Conservation (phyloP, 37 sponge, comb jelly and placozoan species). For the Lycopodina hypogea region DNA sequence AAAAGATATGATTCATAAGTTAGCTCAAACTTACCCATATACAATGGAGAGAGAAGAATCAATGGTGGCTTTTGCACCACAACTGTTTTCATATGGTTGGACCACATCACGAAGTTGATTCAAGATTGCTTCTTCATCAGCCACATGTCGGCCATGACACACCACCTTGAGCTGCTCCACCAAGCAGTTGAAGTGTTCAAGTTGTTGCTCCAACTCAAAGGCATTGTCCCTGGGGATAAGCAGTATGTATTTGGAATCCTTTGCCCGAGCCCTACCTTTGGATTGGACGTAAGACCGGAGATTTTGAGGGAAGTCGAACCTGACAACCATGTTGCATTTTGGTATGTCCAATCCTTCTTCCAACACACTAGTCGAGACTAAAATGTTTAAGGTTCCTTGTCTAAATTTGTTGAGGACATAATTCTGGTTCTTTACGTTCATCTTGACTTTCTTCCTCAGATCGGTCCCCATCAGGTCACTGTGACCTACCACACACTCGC, state of each 20-base stretch:
- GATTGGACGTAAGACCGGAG: conserved; percentile 90
- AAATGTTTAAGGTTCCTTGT: conserved; percentile 64
- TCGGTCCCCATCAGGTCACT: conserved; percentile 10
- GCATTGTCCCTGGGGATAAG: conserved; percentile 39
- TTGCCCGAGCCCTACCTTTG: conserved; percentile 90
- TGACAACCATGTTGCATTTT: conserved; percentile 84
- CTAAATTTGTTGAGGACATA: conserved; percentile 74
- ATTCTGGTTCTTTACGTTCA: conserved; percentile 65
- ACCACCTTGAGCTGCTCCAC: conserved; percentile 54
- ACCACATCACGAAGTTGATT: conserved; percentile 39
- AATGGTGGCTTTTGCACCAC: conserved; percentile 41
- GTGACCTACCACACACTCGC: conserved; percentile 73
- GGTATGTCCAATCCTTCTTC: conserved; percentile 98
- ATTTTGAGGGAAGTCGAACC: conserved; percentile 86
- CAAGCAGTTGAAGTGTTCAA: conserved; percentile 34
- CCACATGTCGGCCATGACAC: conserved; percentile 47
- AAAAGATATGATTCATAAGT: no score
- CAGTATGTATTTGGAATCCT: conserved; percentile 66
- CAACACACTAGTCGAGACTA: conserved; percentile 89
- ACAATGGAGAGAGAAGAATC: conserved; percentile 51
- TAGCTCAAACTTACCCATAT: conserved; percentile 73
- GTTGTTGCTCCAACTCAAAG: not conserved
- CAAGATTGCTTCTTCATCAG: conserved; percentile 68
- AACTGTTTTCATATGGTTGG: conserved; percentile 25
- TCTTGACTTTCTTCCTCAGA: conserved; percentile 41